These are phyloP conservation scores for Piscicola geometra DNA, from an alignment of 2,888 invertebrate genomes.

Conservation along the genomic window DNA sequence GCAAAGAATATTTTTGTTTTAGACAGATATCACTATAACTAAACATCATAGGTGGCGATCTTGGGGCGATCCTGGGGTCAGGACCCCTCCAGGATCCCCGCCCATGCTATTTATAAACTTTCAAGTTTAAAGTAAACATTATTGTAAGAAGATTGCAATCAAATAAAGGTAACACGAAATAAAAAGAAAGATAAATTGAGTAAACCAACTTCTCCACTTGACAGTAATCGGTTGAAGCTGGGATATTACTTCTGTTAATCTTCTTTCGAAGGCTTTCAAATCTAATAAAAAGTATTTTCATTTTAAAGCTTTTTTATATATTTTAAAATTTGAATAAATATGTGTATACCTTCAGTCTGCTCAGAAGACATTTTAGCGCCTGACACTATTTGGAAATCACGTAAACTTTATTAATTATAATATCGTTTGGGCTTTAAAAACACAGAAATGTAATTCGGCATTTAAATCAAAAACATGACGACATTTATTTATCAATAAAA, in stretches of 20 bases:
- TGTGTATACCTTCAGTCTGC: slow-evolving; percentile 15
- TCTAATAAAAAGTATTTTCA: slow-evolving; percentile 59
- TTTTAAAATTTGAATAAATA: slow-evolving; percentile 5
- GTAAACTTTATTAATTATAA: neutral
- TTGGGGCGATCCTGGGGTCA: too few species aligned
- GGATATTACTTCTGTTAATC: slow-evolving; percentile 92
- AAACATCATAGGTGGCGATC: too few species aligned
- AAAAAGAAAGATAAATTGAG: neutral
- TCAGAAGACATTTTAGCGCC: slow-evolving; percentile 21
- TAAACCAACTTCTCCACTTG: slow-evolving; percentile 82
- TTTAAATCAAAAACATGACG: neutral
- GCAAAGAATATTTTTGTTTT: neutral
- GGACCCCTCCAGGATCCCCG: too few species aligned
- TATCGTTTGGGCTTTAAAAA: slow-evolving; percentile 5
- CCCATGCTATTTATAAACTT: too few species aligned
- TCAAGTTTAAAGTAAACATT: too few species aligned
- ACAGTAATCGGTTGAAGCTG: slow-evolving; percentile 88
- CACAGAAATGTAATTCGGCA: neutral
- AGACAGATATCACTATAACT: neutral
- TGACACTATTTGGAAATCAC: neutral
- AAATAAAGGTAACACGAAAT: too few species aligned
- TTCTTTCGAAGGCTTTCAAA: slow-evolving; percentile 92
- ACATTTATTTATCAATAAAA: neutral
- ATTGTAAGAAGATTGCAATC: too few species aligned
- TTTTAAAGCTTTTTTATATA: neutral